phyloP scores from a whole-genome alignment of 2,113 vertebrate species.

The Planiliza haematocheilus region DNA sequence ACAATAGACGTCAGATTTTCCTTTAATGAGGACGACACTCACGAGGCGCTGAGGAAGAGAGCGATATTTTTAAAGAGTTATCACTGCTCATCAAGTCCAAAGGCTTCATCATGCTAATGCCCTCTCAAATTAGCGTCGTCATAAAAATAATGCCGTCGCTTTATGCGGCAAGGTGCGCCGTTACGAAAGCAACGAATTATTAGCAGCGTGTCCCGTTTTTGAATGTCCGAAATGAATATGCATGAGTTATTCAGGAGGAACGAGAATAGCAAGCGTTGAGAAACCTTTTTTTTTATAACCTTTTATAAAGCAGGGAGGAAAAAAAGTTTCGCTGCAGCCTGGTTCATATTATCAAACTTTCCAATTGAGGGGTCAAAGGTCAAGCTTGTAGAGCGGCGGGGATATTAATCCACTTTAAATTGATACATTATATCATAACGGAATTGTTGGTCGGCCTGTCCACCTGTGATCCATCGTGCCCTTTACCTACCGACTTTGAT shows the following conservation, averaged over 20 bases:
- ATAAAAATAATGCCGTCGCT: conserved; percentile 16
- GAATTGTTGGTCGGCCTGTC: conserved; percentile 59
- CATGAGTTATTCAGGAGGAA: conserved; percentile 53
- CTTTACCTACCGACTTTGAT: conserved; percentile 75
- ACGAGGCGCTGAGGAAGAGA: not conserved
- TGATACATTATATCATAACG: conserved; percentile 71
- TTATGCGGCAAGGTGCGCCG: conserved; percentile 36
- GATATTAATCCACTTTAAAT: conserved; percentile 72
- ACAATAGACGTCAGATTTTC: not conserved
- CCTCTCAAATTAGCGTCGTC: conserved; percentile 34
- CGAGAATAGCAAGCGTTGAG: conserved; percentile 25
- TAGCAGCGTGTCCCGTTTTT: conserved; percentile 46
- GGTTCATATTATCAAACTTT: conserved; percentile 65
- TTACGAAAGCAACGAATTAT: conserved; percentile 49
- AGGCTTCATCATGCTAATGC: conserved; percentile 29
- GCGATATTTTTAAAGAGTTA: not conserved
- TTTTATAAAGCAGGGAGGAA: conserved; percentile 43
- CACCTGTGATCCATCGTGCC: conserved; percentile 71
- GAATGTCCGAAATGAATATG: conserved; percentile 62
- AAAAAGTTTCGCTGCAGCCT: conserved; percentile 54
- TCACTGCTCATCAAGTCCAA: conserved; percentile 25
- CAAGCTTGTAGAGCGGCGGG: conserved; percentile 49
- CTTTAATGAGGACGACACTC: not conserved
- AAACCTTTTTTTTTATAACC: not conserved
- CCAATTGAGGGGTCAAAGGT: conserved; percentile 66